Conservation (phyloP, 2,888 invertebrate genomes). For the Onchidella celtica region DNA sequence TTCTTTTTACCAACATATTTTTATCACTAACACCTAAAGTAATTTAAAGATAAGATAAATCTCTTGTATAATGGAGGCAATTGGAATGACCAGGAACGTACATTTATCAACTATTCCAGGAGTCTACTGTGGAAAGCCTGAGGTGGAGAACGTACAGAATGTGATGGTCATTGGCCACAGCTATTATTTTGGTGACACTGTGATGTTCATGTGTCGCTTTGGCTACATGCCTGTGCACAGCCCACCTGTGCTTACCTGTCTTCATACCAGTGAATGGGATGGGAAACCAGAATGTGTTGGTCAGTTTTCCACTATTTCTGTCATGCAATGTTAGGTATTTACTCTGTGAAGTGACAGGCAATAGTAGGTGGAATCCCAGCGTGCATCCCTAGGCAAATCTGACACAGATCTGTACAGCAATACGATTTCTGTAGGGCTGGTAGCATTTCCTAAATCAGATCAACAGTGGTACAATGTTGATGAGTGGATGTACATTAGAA, state of each 20-base stretch:
- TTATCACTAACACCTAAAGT: no score
- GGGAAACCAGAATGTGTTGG: conserved; percentile 80
- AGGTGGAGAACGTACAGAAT: conserved; percentile 63
- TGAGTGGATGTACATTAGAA: no score
- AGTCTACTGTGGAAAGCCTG: conserved; percentile 74
- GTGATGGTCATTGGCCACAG: conserved; percentile 64
- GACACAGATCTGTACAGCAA: no score
- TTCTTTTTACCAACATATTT: no score
- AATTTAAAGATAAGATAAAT: no score
- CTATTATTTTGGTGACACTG: conserved; percentile 68
- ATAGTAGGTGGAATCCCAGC: no score
- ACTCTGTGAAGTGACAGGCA: no score
- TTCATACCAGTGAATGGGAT: conserved; percentile 83
- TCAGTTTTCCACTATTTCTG: conserved; percentile 58
- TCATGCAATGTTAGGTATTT: no score
- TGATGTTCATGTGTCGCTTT: conserved; percentile 71
- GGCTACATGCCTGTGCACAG: conserved; percentile 67
- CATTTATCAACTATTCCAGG: conserved; percentile 63
- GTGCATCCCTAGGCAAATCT: no score
- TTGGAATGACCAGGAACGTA: no score
- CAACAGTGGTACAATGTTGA: background rate
- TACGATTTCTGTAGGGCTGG: no score
- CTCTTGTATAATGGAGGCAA: no score
- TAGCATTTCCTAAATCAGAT: background rate
- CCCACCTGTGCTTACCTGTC: conserved; percentile 80